Evolutionary conservation across 2,888 invertebrate genomes (phyloP), one percentile per base, ranked within the genome.

Genomic region (Tubulanus polymorphus): DNA sequence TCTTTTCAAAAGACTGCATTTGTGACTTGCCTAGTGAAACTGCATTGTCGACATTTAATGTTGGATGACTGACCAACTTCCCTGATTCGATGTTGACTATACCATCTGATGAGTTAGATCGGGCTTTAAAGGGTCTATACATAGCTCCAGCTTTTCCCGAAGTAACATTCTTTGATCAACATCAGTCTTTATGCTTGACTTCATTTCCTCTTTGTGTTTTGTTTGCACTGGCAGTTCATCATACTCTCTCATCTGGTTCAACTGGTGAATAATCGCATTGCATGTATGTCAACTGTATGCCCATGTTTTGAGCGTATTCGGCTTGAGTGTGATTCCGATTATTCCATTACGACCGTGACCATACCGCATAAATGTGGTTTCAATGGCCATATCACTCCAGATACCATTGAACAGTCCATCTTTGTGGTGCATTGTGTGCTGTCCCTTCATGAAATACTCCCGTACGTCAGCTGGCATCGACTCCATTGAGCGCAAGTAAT

Each of bases 301-400:
- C 54, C 54, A 54, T 12, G 32, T 29, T 51, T 28, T 53, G 25
- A 54, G 25, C 20, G 54, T 50, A 18, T 56, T 48, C 15, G 50
- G 54, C 26, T 57, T 57, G 28, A 56, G 23, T 26, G 56, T 61
- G 37, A 55, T 56, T 23, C 54, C 56, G 28, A 63, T 61, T 48
- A 62, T 62, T 50, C 51, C 48, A 8, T 53, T 28, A 2, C 53
- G 53, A 1, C 66, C 62, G 57, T 66, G 65, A 3, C 67, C 64
- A 59, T 67, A 65, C n/a, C 62, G 32, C 64, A 67, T 67, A 55
- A 62, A 65, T 2, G 65, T 68, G 1, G 62, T 61, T 46, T 67
- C 65, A 20, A 66, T 69, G 46, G 57, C 62, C 63, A 66, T 63
- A 48, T 66, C 66, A 41, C 41, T 41, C 48, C 48, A 29, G 6